phyloP scores from a whole-genome alignment of 2,797 vertebrate species.

The Leptoclinus maculatus region DNA sequence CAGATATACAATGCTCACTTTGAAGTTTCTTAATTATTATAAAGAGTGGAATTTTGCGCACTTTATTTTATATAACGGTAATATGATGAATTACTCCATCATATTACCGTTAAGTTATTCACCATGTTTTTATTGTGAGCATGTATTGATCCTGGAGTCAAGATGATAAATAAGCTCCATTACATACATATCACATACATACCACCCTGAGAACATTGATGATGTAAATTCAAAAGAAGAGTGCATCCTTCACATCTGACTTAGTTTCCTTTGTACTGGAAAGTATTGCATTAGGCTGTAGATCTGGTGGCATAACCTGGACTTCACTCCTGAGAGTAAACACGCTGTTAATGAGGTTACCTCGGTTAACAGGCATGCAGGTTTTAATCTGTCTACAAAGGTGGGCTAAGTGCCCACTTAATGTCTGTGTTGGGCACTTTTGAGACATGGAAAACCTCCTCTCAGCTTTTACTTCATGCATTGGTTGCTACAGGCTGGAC shows the following conservation, averaged over 20 bases:
- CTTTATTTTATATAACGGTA: no score
- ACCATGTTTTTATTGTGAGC: neutral
- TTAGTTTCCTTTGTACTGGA: neutral
- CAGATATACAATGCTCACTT: neutral
- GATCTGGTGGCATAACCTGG: neutral
- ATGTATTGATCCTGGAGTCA: neutral
- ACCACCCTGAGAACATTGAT: neutral
- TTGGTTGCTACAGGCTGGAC: neutral
- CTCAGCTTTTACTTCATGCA: neutral
- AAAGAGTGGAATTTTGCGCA: no score
- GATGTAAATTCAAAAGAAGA: neutral
- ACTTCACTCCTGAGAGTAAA: slow-evolving; percentile 11
- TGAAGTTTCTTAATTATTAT: neutral
- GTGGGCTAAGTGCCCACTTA: neutral
- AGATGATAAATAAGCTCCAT: neutral
- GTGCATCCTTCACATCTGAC: neutral
- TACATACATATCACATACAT: neutral
- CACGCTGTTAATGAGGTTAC: slow-evolving; percentile 6
- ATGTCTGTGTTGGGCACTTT: slow-evolving; percentile 3
- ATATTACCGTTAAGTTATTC: neutral
- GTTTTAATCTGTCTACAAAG: slow-evolving; percentile 38
- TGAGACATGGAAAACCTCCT: neutral
- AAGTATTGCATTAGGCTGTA: neutral
- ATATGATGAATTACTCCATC: no score
- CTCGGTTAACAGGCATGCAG: neutral